Evolutionary conservation across 2,888 invertebrate genomes (phyloP).

Genomic region (Liopterus haemorrhoidalis): DNA sequence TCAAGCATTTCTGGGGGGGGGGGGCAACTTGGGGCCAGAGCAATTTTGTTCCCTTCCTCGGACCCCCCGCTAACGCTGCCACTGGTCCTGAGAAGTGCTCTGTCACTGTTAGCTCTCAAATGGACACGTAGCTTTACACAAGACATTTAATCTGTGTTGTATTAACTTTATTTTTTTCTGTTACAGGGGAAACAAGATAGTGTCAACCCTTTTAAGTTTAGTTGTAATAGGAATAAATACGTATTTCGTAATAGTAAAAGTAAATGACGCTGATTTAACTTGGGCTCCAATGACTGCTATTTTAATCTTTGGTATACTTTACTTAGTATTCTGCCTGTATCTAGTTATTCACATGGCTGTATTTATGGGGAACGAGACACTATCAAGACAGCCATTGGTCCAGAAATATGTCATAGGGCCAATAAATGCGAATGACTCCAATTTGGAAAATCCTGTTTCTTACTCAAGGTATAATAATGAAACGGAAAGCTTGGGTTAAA

Average conservation of each 20-base stretch:
- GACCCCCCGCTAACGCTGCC: too few species aligned
- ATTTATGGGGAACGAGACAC: slow-evolving; percentile 56
- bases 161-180: slow-evolving; percentile 29
- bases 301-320: slow-evolving; percentile 56
- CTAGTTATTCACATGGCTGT: slow-evolving; percentile 66
- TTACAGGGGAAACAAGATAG: slow-evolving; percentile 62
- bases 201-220: slow-evolving; percentile 60
- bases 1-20: too few species aligned
- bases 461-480: slow-evolving; percentile 53
- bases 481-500: slow-evolving; percentile 16
- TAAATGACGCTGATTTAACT: slow-evolving; percentile 46
- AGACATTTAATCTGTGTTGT: slow-evolving; percentile 15
- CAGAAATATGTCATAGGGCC: slow-evolving; percentile 54
- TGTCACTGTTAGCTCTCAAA: too few species aligned
- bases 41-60: too few species aligned
- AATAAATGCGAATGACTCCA: slow-evolving; percentile 48
- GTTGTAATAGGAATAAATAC: slow-evolving; percentile 73
- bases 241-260: slow-evolving; percentile 64
- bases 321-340: slow-evolving; percentile 68
- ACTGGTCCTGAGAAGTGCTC: too few species aligned
- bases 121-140: too few species aligned
- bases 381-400: slow-evolving; percentile 52
- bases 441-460: slow-evolving; percentile 48
- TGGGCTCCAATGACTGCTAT: slow-evolving; percentile 48
- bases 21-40: too few species aligned